Evolutionary conservation across 2,888 invertebrate genomes (phyloP), one percentile per base, ranked within the genome.

Genomic region (Syritta pipiens): DNA sequence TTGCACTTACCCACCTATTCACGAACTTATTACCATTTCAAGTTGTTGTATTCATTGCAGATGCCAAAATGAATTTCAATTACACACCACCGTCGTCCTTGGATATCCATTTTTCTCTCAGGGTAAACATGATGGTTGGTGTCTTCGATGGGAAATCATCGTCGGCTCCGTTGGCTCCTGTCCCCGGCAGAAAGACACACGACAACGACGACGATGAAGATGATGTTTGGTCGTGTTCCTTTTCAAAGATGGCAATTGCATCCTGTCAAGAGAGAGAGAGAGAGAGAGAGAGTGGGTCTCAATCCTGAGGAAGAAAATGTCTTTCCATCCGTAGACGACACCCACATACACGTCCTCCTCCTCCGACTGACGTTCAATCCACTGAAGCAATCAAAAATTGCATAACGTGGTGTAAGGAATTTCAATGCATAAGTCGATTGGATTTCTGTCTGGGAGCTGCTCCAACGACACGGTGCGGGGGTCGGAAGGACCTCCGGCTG

Each of bases 351-450:
- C 40, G 3, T 12, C 44, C 14, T 32, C 37, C 10, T 35, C 35
- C n/a, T 20, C 28, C 60, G 22, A 14, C 14, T 53, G 65, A 65
- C 40, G 65, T 72, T 55, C 72, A 67, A 77, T 65, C 55, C 48
- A 77, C 48, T 77, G 72, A 67, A 67, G 77, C 77, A 77, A 77
- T 77, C 65, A 60, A 65, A 72, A 77, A 77, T 77, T 72, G 77
- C 77, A 77, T 67, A 77, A 77, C 72, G 77, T 77, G 65, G 53
- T 77, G 77, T 65, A 65, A 72, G 72, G 77, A 77, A 67, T 77
- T 77, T 67, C 72, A 77, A 65, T 77, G 72, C 77, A 77, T 51
- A 77, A 65, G 63, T 57, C 65, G 60, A 77, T 77, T 77, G 77
- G 60, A 60, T 77, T 72, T 71, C 57, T 59, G 44, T 59, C 40